These are phyloP conservation scores for Coccyzus lansbergi DNA, from an alignment of 2,797 vertebrate genomes.

Conservation along the genomic window DNA sequence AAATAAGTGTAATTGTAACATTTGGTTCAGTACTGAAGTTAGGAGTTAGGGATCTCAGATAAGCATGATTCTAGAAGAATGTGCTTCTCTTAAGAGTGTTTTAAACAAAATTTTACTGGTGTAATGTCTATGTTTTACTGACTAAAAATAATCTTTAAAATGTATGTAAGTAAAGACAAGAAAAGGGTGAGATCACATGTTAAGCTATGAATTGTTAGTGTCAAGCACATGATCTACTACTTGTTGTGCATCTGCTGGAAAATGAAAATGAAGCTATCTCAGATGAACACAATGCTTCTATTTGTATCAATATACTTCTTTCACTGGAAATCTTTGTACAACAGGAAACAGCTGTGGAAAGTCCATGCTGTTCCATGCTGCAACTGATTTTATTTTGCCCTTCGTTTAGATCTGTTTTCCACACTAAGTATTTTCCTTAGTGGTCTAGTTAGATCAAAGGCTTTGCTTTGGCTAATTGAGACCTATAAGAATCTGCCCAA, in stretches of 20 bases:
- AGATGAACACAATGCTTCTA: background rate
- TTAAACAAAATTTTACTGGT: background rate
- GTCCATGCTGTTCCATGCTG: background rate
- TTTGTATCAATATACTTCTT: background rate
- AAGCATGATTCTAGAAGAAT: background rate
- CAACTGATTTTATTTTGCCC: background rate
- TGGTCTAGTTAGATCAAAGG: slow-evolving; percentile 3
- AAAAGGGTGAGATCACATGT: background rate
- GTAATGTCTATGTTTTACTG: background rate
- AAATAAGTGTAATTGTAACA: background rate
- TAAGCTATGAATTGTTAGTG: background rate
- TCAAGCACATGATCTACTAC: background rate
- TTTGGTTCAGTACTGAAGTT: background rate
- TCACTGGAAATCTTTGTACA: background rate
- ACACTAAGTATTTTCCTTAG: slow-evolving; percentile 1
- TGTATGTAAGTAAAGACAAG: background rate
- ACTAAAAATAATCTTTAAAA: background rate
- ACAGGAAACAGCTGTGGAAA: background rate
- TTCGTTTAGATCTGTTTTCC: background rate
- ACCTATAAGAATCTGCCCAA: background rate
- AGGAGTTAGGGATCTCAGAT: background rate
- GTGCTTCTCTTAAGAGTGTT: background rate
- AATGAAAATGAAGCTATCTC: background rate
- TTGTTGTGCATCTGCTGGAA: background rate
- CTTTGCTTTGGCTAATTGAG: slow-evolving; percentile 19